Evolutionary conservation across 2,113 vertebrate genomes (phyloP), one percentile per base, ranked within the genome.

Genomic region (Choloepus hoffmanni): DNA sequence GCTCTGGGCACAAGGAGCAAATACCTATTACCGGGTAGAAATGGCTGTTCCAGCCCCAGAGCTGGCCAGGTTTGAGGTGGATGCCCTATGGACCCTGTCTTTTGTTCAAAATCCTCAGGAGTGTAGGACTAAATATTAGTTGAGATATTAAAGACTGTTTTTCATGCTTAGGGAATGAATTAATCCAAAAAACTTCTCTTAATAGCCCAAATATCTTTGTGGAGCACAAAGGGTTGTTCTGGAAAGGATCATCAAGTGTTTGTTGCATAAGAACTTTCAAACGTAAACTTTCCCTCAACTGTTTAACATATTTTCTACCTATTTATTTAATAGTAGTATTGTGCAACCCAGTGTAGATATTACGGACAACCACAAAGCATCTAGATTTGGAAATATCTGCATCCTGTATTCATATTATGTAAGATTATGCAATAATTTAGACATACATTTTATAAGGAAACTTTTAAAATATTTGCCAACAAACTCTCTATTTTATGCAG

Each of bases 401-500:
- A 53, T 5, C 9, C 48, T 28, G 83, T 67, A 50, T 79, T 28
- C 5, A 58, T 65, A 70, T 70, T n/a, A 70, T 36, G 16, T 72
- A 86, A 26, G 60, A 89, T 36, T 70, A 45, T 92, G 43, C 58
- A 95, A 77, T 90, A 40, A 81, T 40, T 93, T 85, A 65, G 33
- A 87, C 62, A 48, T 74, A 58, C 55, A 76, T 78, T 73, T 84
- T 76, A 81, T 62, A 50, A 84, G 53, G 45, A 95, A 98, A 87
- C 62, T 83, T 36, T 36, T 36, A 36, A 36, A 36, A 36, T 36
- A 36, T 96, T 96, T 90, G 97, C 86, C 65, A 96, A 79, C 53
- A 68, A 85, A 87, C 83, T 94, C 86, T 84, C 76, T 97, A 67
- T 90, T 68, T 97, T 24, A 85, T 95, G 94, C 79, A 96, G 77